phyloP scores from a whole-genome alignment of 1,140 invertebrate genomes.

The Anthonomus grandis region DNA sequence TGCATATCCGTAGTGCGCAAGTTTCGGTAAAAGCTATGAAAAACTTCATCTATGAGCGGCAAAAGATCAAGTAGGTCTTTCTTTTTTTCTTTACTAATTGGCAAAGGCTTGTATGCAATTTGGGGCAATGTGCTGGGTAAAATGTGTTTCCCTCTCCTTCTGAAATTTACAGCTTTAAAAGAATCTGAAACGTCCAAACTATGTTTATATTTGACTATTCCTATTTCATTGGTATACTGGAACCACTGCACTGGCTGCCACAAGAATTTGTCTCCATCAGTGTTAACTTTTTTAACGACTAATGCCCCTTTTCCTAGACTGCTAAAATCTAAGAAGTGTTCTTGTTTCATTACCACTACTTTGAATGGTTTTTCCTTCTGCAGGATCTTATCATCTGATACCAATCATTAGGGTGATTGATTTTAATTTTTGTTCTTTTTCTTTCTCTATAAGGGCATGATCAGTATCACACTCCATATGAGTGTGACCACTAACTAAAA shows the following conservation, averaged over 20 bases:
- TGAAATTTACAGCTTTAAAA: not conserved
- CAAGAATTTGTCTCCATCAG: constrained; percentile 2
- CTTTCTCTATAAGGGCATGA: constrained; percentile 38
- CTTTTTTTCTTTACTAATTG: constrained; percentile 3
- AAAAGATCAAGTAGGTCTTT: too few species aligned
- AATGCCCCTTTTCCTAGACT: not conserved
- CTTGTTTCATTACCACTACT: constrained; percentile 13
- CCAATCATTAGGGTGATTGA: not conserved
- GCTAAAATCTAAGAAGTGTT: constrained; percentile 3
- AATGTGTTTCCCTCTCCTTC: too few species aligned
- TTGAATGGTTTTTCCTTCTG: constrained; percentile 9
- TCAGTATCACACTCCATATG: too few species aligned
- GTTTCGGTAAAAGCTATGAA: too few species aligned
- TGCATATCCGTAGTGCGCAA: too few species aligned
- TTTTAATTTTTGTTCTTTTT: constrained; percentile 27
- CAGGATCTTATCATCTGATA: too few species aligned
- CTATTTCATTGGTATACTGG: too few species aligned
- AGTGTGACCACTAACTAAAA: constrained; percentile 41
- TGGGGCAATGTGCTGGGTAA: too few species aligned
- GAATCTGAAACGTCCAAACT: not conserved
- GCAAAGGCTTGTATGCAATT: not conserved
- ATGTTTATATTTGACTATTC: not conserved
- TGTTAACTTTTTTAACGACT: not conserved
- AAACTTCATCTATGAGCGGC: too few species aligned
- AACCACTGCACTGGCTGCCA: too few species aligned